Base-by-base conservation (phyloP, 2,888 invertebrate genomes). In the Cheilosia pagana region DNA sequence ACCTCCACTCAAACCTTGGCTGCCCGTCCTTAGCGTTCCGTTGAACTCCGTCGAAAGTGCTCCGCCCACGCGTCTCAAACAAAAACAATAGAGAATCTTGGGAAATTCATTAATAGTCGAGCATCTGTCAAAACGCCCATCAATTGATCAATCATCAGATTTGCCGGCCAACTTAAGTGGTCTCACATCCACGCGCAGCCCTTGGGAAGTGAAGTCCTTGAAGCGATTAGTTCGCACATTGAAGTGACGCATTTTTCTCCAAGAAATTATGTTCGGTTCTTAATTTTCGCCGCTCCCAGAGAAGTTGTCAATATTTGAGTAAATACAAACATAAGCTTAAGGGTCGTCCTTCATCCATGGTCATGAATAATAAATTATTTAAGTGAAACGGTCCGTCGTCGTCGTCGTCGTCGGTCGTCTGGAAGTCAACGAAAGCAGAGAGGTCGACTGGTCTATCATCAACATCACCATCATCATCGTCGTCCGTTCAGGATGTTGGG, bases 81-180 rank as follows among this genome's bases (percentile, higher is more conserved):
- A 59, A 35, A 65, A 57, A 43, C 60, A 62, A 72, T 43, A 43
- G 10, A 28, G 43, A 52, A 12, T 12, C 12, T 28, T 39, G 35
- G 21, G 21, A 45, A 65, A 65, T 52, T 75, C 67, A 59, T 70
- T 70, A 59, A 70, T 45, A 39, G 57, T 14, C 21, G 59, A 68
- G 60, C 77, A 77, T 70, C 68, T 70, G 70, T 77, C 77, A 77
- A 45, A 77, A 60, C 52, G 31, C 41, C n/a, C 67, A 59, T 60
- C 31, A 67, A 67, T 41, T 70, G 62, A 77, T 77, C 68, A 70
- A 70, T 77, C 70, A 70, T 45, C 19, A 23, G 62, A 55, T 45
- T 25, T 16, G 3, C 19, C n/a, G 19, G 8, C 28, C 16, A 1
- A 8, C 25, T 28, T n/a, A 35, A 35, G 35, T 12, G 35, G 12